Conservation (phyloP, 1,140 invertebrate species). For the Sarcophaga peregrina region DNA sequence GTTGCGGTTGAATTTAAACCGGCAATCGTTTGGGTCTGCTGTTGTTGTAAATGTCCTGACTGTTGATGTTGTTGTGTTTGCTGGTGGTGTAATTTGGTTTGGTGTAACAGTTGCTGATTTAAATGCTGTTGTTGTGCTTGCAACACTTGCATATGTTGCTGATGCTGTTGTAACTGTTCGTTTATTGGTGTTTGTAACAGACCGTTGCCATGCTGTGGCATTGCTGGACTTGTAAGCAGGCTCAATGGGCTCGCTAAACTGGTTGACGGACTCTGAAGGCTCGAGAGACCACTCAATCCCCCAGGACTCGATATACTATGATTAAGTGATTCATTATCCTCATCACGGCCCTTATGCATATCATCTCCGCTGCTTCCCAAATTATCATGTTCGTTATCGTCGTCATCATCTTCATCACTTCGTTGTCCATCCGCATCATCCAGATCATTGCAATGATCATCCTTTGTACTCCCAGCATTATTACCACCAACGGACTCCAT, state of each 20-base stretch:
- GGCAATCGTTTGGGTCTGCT: conserved; percentile 1
- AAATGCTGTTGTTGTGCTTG: conserved; percentile 29
- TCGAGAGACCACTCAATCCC: conserved; percentile 79
- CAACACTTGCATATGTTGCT: not conserved
- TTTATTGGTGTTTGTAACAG: not conserved
- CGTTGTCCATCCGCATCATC: conserved; percentile 74
- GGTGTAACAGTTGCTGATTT: conserved; percentile 19
- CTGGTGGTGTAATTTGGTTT: not conserved
- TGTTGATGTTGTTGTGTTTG: conserved; percentile 33
- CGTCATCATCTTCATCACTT: conserved; percentile 68
- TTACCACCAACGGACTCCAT: conserved; percentile 74
- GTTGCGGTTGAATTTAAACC: not conserved
- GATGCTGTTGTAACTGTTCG: conserved; percentile 25
- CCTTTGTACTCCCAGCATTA: not conserved
- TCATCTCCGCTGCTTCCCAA: conserved; percentile 81
- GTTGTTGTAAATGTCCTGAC: conserved; percentile 25
- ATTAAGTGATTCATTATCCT: conserved; percentile 74
- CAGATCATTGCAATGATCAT: conserved; percentile 58
- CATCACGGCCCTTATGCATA: conserved; percentile 75
- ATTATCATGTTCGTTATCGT: conserved; percentile 83
- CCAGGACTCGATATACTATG: conserved; percentile 82
- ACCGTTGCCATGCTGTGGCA: conserved; percentile 44
- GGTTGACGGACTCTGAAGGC: conserved; percentile 78
- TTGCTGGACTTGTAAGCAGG: conserved; percentile 69
- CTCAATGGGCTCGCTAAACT: conserved; percentile 77